Evolutionary conservation across 2,797 vertebrate species (phyloP), one percentile per base, ranked within the genome.

Genomic region (Pyrrhura leucotis): DNA sequence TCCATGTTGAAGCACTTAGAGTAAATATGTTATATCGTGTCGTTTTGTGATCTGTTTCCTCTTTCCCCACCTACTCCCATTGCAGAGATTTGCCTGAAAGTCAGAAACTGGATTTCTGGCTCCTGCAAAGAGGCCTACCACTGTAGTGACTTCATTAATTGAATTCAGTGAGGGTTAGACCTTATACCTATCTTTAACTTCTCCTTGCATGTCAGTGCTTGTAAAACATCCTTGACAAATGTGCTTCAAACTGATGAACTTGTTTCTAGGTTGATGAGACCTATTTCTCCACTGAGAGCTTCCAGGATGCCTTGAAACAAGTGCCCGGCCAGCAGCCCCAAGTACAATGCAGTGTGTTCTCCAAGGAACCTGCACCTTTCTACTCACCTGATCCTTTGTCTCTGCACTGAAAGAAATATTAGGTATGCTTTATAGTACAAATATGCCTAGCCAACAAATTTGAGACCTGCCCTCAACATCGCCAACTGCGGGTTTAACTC

Each of bases 261-360:
- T 74, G 4, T 93, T 81, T 88, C 21, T 17, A 78, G 8, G 53
- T 21, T 81, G 53, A 22, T 40, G 71, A 78, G 23, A 72, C 2
- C 13, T 73, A 2, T 62, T 92, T 78, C 40, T 78, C 81, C 48
- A 78, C 9, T 35, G 10, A 50, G 20, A 45, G 1, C 14, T 48
- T 72, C 42, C 33, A 16, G 4, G 3, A 22, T 23, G 17, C 10
- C 18, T 76, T 31, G 28, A 75, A 89, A 29, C 9, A 83, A 58
- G 68, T 20, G 2, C 29, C 21, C 16, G 68, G 11, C 37, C 22
- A 66, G 17, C 33, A 59, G 1, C 2, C 7, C 14, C 3, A 2
- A 0, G 0, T 39, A n/a, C 9, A 20, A 16, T n/a, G 42, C n/a
- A 23, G 8, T 3, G 9, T 68, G 20, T 17, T 61, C 42, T 68